Evolutionary conservation across 2,113 vertebrate species (phyloP), one percentile per base, ranked within the genome.

Genomic region (Callopanchax toddi): DNA sequence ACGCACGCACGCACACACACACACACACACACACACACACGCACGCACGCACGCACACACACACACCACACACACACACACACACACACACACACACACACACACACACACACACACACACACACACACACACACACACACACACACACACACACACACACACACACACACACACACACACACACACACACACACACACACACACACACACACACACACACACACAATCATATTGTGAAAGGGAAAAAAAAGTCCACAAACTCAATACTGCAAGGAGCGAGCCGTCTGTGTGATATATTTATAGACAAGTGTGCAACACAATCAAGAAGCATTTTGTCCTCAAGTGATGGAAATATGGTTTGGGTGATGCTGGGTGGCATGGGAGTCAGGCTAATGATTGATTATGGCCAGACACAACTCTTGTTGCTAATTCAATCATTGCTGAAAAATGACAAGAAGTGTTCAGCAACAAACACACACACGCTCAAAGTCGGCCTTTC

Each of bases 381-480:
- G 67, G 76, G 71, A 80, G 88, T 87, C 84, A 89, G 90, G 86
- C 86, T 78, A 87, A 90, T 93, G 91, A 92, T 94, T 94, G 92
- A 91, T 94, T 93, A 89, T 86, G 86, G 89, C 89, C 85, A 84
- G 85, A 87, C 81, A 90, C 63, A 89, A 80, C 89, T 84, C 74
- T 88, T 76, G 79, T 86, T 91, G 93, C 89, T 93, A 90, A 92
- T 93, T 93, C 87, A 90, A 76, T 85, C 89, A 85, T 75, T 59
- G 82, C 46, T 83, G 81, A 92, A 78, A 91, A 94, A 93, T 92
- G 82, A 90, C 84, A 88, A 87, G 66, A 67, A 52, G 58, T 75
- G 59, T 89, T 92, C 83, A 78, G 73, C 66, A 79, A 84, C 74
- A 85, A 51, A 85, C 63, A 82, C 75, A 66, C 67, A 84, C 86